Evolutionary conservation across 2,797 vertebrate species (phyloP).

Genomic region (Remorina albescens): DNA sequence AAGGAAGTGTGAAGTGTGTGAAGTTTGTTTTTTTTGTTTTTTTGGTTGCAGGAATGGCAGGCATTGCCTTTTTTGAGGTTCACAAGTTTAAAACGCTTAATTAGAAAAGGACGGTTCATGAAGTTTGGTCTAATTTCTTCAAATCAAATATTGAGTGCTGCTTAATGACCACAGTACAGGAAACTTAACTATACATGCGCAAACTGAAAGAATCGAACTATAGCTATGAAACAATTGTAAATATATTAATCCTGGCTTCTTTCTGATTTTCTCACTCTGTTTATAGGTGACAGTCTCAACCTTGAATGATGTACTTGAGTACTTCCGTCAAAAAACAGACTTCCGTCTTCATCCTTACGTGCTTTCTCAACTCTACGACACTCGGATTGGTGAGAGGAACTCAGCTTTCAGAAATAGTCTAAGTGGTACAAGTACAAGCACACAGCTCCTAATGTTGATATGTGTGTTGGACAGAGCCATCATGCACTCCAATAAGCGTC

Average conservation of each 20-base stretch:
- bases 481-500: constrained; percentile 18
- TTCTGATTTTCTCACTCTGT: background rate
- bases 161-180: too few species aligned
- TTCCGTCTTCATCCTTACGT: constrained; percentile 65
- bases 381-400: constrained; percentile 66
- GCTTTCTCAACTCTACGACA: constrained; percentile 64
- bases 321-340: constrained; percentile 69
- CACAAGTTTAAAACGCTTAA: too few species aligned
- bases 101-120: too few species aligned
- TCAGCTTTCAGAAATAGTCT: background rate
- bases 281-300: constrained; percentile 68
- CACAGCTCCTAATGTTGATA: background rate
- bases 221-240: background rate
- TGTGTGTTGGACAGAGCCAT: constrained; percentile 50
- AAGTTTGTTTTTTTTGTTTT: too few species aligned
- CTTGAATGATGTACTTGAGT: constrained; percentile 65
- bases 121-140: too few species aligned
- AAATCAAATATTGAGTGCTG: too few species aligned
- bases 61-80: too few species aligned
- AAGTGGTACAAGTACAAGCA: background rate
- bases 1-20: too few species aligned
- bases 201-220: background rate
- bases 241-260: background rate
- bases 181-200: too few species aligned
- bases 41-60: background rate